These are phyloP conservation scores for Thalpophila matura DNA, from an alignment of 2,888 invertebrate species.

Conservation along the genomic window DNA sequence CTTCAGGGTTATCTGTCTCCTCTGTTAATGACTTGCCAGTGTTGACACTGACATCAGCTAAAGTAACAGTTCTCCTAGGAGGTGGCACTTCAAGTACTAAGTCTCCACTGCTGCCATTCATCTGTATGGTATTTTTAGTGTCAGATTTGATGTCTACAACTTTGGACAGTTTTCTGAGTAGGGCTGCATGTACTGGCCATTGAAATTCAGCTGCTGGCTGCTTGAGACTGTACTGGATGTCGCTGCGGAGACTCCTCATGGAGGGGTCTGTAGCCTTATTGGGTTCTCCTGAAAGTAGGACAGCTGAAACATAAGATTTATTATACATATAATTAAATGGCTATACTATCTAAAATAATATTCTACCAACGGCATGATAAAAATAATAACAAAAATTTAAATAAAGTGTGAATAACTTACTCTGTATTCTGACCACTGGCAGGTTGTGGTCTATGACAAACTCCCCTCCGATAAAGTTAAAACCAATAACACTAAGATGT, in stretches of 20 bases:
- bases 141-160: slow-evolving; percentile 87
- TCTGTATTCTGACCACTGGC: slow-evolving; percentile 94
- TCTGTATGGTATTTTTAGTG: slow-evolving; percentile 73
- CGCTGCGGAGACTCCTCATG: slow-evolving; percentile 86
- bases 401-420: slow-evolving; percentile 88
- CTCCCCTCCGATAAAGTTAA: slow-evolving; percentile 93
- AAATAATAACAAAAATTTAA: background rate
- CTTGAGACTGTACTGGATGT: slow-evolving; percentile 81
- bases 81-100: slow-evolving; percentile 72
- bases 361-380: background rate
- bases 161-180: slow-evolving; percentile 85
- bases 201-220: slow-evolving; percentile 74
- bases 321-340: slow-evolving; percentile 1
- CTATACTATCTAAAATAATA: background rate
- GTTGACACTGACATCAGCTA: slow-evolving; percentile 86
- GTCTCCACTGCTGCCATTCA: slow-evolving; percentile 84
- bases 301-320: slow-evolving; percentile 73
- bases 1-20: slow-evolving; percentile 68
- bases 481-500: slow-evolving; percentile 93
- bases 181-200: slow-evolving; percentile 84
- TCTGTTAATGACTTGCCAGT: slow-evolving; percentile 84
- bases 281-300: slow-evolving; percentile 84
- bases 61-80: slow-evolving; percentile 74
- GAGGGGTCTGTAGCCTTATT: slow-evolving; percentile 85
- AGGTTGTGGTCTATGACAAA: slow-evolving; percentile 95